Evolutionary conservation across 2,888 invertebrate genomes (phyloP).

Genomic region (Leptinotarsa tumamoca): DNA sequence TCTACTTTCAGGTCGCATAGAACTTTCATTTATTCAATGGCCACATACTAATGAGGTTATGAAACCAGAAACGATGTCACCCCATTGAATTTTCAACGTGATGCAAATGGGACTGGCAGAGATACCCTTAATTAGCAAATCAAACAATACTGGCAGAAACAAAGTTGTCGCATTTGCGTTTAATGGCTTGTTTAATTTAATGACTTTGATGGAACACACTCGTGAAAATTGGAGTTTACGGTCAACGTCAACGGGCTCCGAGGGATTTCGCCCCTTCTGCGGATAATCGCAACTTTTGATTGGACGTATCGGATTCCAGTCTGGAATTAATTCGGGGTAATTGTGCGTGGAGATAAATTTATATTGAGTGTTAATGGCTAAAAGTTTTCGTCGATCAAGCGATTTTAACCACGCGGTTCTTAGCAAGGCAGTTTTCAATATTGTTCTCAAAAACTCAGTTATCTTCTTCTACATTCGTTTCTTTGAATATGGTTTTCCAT

Average conservation of each 20-base stretch:
- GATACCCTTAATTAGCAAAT: slow-evolving; percentile 43
- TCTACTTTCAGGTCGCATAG: neutral
- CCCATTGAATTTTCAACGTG: slow-evolving; percentile 21
- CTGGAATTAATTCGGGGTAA: neutral
- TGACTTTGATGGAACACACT: slow-evolving; percentile 33
- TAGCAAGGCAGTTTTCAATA: neutral
- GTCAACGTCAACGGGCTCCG: slow-evolving; percentile 12
- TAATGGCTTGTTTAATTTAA: slow-evolving; percentile 44
- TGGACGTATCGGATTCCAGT: slow-evolving; percentile 12
- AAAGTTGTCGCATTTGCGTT: slow-evolving; percentile 45
- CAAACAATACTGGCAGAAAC: slow-evolving; percentile 41
- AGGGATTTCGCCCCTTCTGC: slow-evolving; percentile 7
- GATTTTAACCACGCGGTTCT: neutral
- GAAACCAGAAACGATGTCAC: slow-evolving; percentile 10
- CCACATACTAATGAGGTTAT: slow-evolving; percentile 18
- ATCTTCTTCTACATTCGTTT: too few relatives aligned
- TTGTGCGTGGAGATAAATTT: slow-evolving; percentile 13
- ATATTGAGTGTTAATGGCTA: slow-evolving; percentile 7
- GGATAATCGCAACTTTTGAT: slow-evolving; percentile 17
- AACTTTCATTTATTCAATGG: neutral
- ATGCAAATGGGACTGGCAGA: slow-evolving; percentile 14
- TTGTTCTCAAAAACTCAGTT: too few relatives aligned
- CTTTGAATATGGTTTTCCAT: too few relatives aligned
- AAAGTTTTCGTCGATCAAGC: neutral
- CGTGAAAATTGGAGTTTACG: slow-evolving; percentile 28